phyloP scores from a whole-genome alignment of 2,888 invertebrate species.

The Oscheius myriophilus region DNA sequence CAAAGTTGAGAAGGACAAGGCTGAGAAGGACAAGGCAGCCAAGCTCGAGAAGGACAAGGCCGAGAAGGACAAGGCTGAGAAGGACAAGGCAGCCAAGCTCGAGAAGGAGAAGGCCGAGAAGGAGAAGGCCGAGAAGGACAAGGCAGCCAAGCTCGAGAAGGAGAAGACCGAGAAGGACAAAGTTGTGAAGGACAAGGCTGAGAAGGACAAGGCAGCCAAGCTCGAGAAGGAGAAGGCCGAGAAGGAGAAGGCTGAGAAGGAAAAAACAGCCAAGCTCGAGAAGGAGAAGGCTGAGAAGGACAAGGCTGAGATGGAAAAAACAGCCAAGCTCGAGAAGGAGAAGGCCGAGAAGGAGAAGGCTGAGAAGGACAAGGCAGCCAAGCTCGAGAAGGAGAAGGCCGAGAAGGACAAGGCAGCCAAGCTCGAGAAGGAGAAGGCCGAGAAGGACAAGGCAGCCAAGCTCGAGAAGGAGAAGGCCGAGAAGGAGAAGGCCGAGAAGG shows the following conservation, averaged over 20 bases:
- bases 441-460: constrained; percentile 14
- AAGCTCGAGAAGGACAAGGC: neutral
- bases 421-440: constrained; percentile 8
- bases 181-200: constrained; percentile 13
- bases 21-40: constrained; percentile 24
- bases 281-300: constrained; percentile 8
- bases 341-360: constrained; percentile 21
- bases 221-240: constrained; percentile 5
- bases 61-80: constrained; percentile 15
- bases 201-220: constrained; percentile 6
- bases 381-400: constrained; percentile 15
- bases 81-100: constrained; percentile 6
- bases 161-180: constrained; percentile 21
- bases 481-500: neutral
- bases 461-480: neutral
- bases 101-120: neutral
- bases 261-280: constrained; percentile 12
- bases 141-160: neutral
- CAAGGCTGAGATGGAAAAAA: constrained; percentile 13
- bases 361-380: constrained; percentile 7
- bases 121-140: constrained; percentile 9
- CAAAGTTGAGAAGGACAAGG: constrained; percentile 17
- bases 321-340: constrained; percentile 4
- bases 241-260: constrained; percentile 16
- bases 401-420: constrained; percentile 19